Base-by-base conservation (phyloP, 92 coral and sea anemone species). In the Palythoa grandis region DNA sequence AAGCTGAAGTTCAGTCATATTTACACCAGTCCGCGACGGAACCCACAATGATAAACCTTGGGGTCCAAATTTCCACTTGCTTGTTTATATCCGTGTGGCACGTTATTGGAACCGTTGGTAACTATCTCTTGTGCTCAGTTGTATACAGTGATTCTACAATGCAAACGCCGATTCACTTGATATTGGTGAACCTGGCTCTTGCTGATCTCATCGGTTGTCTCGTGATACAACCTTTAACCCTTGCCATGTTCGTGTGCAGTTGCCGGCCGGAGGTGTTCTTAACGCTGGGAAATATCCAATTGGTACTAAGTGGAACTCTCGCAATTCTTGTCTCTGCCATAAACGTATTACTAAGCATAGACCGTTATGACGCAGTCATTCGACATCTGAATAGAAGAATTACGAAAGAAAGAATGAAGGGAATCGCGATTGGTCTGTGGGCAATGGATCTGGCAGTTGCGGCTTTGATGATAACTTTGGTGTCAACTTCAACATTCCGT, bases 311-410 rank as follows among this genome's bases (percentile, higher is more conserved):
- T 16, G 82, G 22, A 8, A 19, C 82, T 7, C 35, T 54, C 15
- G 63, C 48, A 5, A 37, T 12, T 52, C 82, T 76, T 3, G 82
- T 76, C 67, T 76, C 66, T 22, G 68, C 67, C 1, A 52, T 57
- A 24, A 57, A 76, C 15, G 48, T 76, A 2, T 25, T 76, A 11
- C 65, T 76, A 3, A 76, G 82, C 13, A 76, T 76, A 11, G 82
- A 76, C 82, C 82, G 82, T 11, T 54, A 76, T 29, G 82, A 76
- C 40, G 82, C 82, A 9, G 20, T 76, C 7, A 76, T 76, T 4
- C 14, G 67, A 15, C 82, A 76, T 16, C 12, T 76, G 24, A 76
- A 76, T 22, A 76, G 82, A 19, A 19, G 82, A 24, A 76, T 76
- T 35, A 76, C 82, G 14, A 76, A 76, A 58, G 67, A 76, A 4